Base-by-base conservation (phyloP, 30 jellyfish, hydroid and myxozoan species). In the Cassiopea xamachana region DNA sequence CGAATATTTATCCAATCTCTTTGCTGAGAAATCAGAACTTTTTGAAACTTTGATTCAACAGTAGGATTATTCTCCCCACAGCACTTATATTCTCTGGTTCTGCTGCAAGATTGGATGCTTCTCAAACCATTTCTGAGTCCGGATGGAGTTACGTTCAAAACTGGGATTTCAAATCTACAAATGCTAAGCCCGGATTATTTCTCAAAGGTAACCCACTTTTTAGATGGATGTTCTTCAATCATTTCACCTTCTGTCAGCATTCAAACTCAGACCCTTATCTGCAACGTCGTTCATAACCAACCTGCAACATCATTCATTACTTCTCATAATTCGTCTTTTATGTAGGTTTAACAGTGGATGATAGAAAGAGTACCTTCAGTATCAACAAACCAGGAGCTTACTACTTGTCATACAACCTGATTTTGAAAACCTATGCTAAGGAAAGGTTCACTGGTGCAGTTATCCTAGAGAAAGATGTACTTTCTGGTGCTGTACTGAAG, bases 21-120 rank as follows among this genome's bases (percentile, higher is more conserved):
- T 27, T 27, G 39, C 39, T 27, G 39, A 27, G 39, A 27, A 27
- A 27, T 3, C 7, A 55, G 64, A 3, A 55, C 7, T 3, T 2
- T 16, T 5, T 64, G 43, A 14, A 64, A 17, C 27, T 17, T 73
- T 39, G 19, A 73, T 73, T 16, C 27, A 16, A 73, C 59, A 5
- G 82, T 5, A 16, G 17, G 8, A 73, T 73, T 15, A 7, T 73
- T 73, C 82, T 73, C 16, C 15, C 82, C 7, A 73, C 75, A 88
- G 95, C 90, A 13, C 47, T 78, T 19, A 71, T 73, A 69, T 88
- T 88, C 48, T 69, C 95, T 69, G 95, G 95, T 1, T 8, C 83
- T 6, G 60, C 82, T 27, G 86, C 95, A 1, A 43, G 51, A 47
- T 9, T 79, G 18, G 95, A 88, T 48, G 74, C 69, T 12, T 19